Base-by-base conservation (phyloP, 2,797 vertebrate species). In the Natrix natrix region DNA sequence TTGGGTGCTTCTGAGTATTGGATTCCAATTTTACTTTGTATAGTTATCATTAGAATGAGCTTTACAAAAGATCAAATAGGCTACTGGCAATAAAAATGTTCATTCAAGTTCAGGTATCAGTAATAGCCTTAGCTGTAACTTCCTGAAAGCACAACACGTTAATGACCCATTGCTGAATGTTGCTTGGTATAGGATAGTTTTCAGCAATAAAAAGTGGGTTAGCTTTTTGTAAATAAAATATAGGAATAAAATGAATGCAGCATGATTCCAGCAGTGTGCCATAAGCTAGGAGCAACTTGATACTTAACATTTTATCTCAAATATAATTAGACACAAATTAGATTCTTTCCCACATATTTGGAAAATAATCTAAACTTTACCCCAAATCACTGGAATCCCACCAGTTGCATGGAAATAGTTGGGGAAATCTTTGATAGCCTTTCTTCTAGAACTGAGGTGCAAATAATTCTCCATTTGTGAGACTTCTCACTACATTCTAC, bases 1-100 rank as follows among this genome's bases (percentile, higher is more conserved):
- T 87, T 83, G 78, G 90, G 48, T 92, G 86, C 63, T 88, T 89
- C 32, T 10, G 88, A 83, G 88, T 89, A 52, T n/a, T 59, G 0
- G 11, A 57, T 93, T 95, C 90, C 11, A 8, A 93, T 1, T 89
- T 94, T 94, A 16, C 90, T 95, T 93, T 94, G 43, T 93, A 37
- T 59, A 12, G 61, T 52, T n/a, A 43, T 87, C 17, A 52, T 37
- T 43, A 56, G 43, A 56, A 66, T 20, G 26, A 56, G 8, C 28
- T n/a, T 54, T 11, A 17, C 88, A 95, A 96, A 94, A 26, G 69
- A 0, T 1, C 61, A 88, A 87, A 56, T 89, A 0, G 63, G 92
- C 10, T 48, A 93, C 91, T 55, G 26, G 61, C 93, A 90, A 92
- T 87, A 93, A 94, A 43, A 0, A 0, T 16, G 0, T 61, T 60